Evolutionary conservation across 2,113 vertebrate genomes (phyloP).

Genomic region (Myocastor coypus): DNA sequence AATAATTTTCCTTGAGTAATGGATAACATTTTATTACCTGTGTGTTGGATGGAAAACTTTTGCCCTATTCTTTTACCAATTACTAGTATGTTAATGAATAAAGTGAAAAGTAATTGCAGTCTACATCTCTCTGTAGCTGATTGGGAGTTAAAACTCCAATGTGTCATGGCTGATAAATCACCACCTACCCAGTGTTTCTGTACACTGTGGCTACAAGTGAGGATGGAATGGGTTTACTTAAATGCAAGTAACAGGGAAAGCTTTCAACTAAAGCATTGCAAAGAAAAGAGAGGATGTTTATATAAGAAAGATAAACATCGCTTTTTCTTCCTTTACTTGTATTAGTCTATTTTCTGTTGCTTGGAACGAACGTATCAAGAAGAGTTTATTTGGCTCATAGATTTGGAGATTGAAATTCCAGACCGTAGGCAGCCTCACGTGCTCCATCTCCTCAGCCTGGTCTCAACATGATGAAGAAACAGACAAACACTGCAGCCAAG

Average conservation of each 20-base stretch:
- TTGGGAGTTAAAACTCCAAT: neutral
- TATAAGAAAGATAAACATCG: neutral
- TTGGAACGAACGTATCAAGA: neutral
- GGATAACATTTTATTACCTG: neutral
- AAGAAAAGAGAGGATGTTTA: neutral
- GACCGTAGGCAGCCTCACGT: neutral
- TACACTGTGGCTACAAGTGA: neutral
- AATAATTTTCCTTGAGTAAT: slow-evolving; percentile 44
- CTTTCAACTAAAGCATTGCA: slow-evolving; percentile 5
- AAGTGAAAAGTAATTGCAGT: slow-evolving; percentile 25
- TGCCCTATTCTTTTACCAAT: slow-evolving; percentile 30
- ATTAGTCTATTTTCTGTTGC: neutral
- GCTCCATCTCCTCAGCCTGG: neutral
- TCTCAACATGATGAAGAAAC: neutral
- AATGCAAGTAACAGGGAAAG: slow-evolving; percentile 5
- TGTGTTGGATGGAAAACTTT: neutral
- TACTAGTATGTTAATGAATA: slow-evolving; percentile 26
- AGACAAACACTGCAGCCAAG: neutral
- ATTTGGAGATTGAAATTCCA: neutral
- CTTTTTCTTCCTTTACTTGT: neutral
- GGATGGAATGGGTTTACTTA: slow-evolving; percentile 28
- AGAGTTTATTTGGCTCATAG: neutral
- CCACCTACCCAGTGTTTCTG: neutral
- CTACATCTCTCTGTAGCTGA: neutral
- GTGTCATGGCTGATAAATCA: neutral